Percentiles rank a stretch among this genome's conserved stretches.
Conservation (phyloP, 1,140 invertebrate species). For the Brachionus plicatilis region DNA sequence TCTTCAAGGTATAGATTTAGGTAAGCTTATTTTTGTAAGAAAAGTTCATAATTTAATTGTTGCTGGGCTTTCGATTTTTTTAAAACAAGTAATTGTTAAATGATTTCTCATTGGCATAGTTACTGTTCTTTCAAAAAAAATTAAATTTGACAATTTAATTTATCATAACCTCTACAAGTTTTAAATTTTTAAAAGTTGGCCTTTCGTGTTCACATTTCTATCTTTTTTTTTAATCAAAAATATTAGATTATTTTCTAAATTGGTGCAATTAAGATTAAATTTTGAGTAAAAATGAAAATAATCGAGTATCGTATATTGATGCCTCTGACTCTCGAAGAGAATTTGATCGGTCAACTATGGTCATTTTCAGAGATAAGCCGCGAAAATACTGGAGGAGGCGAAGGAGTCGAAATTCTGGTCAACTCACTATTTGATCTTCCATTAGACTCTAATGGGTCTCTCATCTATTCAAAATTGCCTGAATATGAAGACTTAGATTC, state of each 20-base stretch:
- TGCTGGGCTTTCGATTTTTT: background rate
- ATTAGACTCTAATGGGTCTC: constrained; percentile 64
- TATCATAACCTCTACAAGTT: background rate
- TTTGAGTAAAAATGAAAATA: constrained; percentile 35
- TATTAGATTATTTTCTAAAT: background rate
- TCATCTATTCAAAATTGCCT: background rate
- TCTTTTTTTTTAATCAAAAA: background rate
- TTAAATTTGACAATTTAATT: background rate
- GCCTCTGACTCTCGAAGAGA: constrained; percentile 61
- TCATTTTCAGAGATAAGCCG: constrained; percentile 97
- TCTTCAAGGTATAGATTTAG: background rate
- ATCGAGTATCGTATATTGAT: constrained; percentile 39
- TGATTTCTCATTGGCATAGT: constrained; percentile 11
- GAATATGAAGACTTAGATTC: constrained; percentile 22
- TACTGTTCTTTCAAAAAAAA: background rate
- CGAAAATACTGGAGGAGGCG: constrained; percentile 97
- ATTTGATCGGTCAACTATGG: constrained; percentile 95
- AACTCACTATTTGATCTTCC: constrained; percentile 62
- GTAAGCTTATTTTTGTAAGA: background rate
- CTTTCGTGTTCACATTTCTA: background rate
- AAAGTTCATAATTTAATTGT: background rate
- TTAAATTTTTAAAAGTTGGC: background rate
- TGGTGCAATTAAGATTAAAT: background rate
- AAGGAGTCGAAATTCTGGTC: constrained; percentile 86
- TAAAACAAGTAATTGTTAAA: background rate